phyloP scores from a whole-genome alignment of 2,888 invertebrate species.

The Icerya purchasi region DNA sequence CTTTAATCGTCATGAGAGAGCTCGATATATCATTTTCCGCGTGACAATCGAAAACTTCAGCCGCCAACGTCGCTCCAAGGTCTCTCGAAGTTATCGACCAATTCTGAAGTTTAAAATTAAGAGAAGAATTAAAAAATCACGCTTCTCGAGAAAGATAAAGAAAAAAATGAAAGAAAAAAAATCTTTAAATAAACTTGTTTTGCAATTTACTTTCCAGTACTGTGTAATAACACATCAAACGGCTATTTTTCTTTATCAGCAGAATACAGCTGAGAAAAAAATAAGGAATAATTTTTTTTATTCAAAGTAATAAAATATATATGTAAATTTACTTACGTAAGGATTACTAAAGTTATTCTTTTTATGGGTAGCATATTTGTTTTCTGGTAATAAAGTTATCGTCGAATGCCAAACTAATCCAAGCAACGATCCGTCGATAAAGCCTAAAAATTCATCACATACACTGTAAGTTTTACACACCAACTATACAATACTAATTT shows the following conservation, averaged over 20 bases:
- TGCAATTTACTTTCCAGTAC: too few species aligned
- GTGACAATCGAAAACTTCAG: conserved; percentile 21
- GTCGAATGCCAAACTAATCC: conserved; percentile 21
- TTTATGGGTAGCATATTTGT: neutral
- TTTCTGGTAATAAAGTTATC: conserved; percentile 16
- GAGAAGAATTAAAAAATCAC: too few species aligned
- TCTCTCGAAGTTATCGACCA: conserved; percentile 21
- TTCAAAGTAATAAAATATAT: too few species aligned
- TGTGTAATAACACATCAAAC: too few species aligned
- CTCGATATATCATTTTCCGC: conserved; percentile 19
- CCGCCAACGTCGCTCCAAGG: conserved; percentile 20
- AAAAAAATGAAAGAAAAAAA: too few species aligned
- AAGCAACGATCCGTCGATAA: conserved; percentile 19
- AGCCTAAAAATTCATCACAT: conserved; percentile 16
- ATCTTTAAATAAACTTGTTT: too few species aligned
- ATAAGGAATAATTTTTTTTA: too few species aligned
- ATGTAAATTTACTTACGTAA: neutral
- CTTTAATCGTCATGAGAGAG: conserved; percentile 19
- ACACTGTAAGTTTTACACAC: neutral
- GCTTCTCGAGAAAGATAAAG: too few species aligned
- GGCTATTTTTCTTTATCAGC: too few species aligned
- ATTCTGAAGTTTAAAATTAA: conserved; percentile 17
- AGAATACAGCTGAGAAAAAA: too few species aligned
- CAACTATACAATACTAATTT: too few species aligned
- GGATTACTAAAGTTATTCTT: neutral